These are phyloP conservation scores for Hyphantria cunea DNA, from an alignment of 1,140 invertebrate genomes.

Conservation along the genomic window DNA sequence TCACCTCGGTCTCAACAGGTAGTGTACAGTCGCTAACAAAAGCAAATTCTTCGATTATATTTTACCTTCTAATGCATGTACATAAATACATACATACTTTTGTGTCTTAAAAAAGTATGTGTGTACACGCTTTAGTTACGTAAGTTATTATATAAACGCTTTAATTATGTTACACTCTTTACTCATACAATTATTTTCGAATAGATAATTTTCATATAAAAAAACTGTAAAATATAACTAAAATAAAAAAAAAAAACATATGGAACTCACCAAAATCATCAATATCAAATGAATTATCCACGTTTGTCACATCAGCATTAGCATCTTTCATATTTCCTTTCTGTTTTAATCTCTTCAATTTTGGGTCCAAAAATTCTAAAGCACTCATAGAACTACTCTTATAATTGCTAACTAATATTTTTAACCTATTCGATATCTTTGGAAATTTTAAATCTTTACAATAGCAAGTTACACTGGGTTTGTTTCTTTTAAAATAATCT, in stretches of 20 bases:
- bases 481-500: conserved; percentile 51
- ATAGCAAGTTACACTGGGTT: conserved; percentile 24
- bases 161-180: too few relatives aligned
- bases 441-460: conserved; percentile 50
- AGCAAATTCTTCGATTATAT: too few relatives aligned
- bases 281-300: conserved; percentile 15
- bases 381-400: conserved; percentile 35
- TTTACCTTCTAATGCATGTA: too few relatives aligned
- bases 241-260: neutral
- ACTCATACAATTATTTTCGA: too few relatives aligned
- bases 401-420: conserved; percentile 49
- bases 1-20: too few relatives aligned
- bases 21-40: too few relatives aligned
- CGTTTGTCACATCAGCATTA: conserved; percentile 9
- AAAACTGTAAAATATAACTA: too few relatives aligned
- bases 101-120: too few relatives aligned
- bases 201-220: too few relatives aligned
- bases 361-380: conserved; percentile 35
- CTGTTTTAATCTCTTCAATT: conserved; percentile 1
- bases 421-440: conserved; percentile 54
- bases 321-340: conserved; percentile 6
- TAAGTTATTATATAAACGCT: too few relatives aligned
- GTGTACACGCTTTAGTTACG: too few relatives aligned
- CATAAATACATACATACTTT: too few relatives aligned
- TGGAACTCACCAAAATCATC: conserved; percentile 53